Percentiles rank a stretch among this genome's conserved stretches.
Evolutionary conservation across 2,797 vertebrate genomes (phyloP).

Genomic region (Rhynchotus rufescens): DNA sequence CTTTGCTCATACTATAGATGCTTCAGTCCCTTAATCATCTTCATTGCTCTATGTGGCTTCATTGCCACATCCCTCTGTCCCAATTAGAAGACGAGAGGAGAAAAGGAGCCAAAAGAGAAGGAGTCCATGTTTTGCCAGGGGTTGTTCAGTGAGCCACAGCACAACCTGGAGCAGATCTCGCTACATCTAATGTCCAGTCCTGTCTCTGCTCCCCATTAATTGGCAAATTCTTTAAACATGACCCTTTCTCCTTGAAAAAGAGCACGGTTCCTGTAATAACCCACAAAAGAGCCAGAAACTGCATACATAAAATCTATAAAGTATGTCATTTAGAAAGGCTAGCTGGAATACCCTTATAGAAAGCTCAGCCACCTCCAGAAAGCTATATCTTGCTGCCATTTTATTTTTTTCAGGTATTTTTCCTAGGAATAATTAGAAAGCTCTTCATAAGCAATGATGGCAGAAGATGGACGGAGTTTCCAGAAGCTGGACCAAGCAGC

Average conservation of each 20-base stretch:
- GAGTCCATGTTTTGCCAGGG: neutral
- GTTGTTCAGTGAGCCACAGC: neutral
- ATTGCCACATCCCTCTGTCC: no score
- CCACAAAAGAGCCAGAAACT: neutral
- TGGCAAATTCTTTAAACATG: neutral
- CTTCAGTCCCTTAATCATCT: no score
- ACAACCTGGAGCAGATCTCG: neutral
- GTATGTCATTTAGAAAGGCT: neutral
- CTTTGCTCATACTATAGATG: neutral
- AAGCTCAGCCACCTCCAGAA: neutral
- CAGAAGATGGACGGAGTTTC: neutral
- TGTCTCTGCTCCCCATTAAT: neutral
- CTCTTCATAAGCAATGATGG: neutral
- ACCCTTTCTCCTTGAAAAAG: neutral
- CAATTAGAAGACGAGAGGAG: neutral
- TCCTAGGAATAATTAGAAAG: neutral
- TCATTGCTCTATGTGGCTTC: no score
- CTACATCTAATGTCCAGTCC: neutral
- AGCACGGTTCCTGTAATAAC: neutral
- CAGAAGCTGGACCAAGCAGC: neutral
- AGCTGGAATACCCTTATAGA: neutral
- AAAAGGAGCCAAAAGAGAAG: constrained; percentile 19
- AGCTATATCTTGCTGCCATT: rapidly evolving
- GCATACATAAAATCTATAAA: neutral
- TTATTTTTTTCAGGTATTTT: neutral